Base-by-base conservation (phyloP, 1,140 invertebrate species). In the Macrotrachela quadricornifera region DNA sequence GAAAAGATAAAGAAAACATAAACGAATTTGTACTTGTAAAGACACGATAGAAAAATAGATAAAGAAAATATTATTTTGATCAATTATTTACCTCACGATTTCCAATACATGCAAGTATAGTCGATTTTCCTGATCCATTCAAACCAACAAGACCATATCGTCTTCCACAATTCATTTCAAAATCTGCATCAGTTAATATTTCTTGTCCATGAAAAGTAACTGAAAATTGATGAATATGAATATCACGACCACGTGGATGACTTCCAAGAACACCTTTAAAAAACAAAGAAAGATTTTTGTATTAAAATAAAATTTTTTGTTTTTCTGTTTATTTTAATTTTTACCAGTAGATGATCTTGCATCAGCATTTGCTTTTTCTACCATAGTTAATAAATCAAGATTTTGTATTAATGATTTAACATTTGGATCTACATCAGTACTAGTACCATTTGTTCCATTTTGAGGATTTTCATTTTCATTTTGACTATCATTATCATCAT, bases 201-300 rank as follows among this genome's bases (percentile, higher is more conserved):
- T 97, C 94, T 60, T 79, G 77, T 47, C 94, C 94, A 68, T 97
- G 91, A 69, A 97, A 99, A 47, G 87, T 95, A 50, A 99, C 85
- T 39, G 90, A 92, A 63, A 97, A 83, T 65, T 86, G 92, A 50
- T 83, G 82, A 62, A 99, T 90, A 70, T 97, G 96, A 36, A 97
- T 76, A 71, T 99, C 92, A 56, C 92, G 75, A 56, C 86, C 87
- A 57, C 85, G 79, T 11, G 85, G 84, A 73, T 99, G 90, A 3
- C 94, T 85, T 1, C 82, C 85, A 51, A 95, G 69, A 0, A 85
- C 83, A 37, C 91, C 92, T 13, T 42, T 30, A 4, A 8, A 4
- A 4, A 30, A 30, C n/a, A n/a, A n/a, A n/a, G n/a, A n/a, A n/a
- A n/a, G n/a, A n/a, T n/a, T n/a, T n/a, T n/a, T n/a, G 8, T 30